Evolutionary conservation across 2,888 invertebrate genomes (phyloP).

Genomic region (Branchellion lobata): DNA sequence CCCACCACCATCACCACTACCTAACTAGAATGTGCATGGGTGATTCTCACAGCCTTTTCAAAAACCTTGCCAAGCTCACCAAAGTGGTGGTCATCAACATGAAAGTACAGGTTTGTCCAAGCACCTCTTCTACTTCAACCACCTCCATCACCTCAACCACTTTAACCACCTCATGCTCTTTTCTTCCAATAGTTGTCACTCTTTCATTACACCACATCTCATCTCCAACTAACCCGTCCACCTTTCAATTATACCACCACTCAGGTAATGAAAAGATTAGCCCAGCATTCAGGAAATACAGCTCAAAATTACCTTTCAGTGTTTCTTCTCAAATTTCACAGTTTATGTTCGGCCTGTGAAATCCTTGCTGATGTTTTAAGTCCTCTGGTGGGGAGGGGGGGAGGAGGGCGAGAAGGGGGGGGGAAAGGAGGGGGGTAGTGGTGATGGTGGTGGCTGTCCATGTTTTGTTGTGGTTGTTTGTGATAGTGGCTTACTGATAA

Average conservation of each 20-base stretch:
- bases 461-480: no score
- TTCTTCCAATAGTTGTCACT: no score
- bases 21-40: not conserved
- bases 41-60: slow-evolving; percentile 4
- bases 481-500: no score
- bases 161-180: no score
- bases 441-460: slow-evolving; percentile 4
- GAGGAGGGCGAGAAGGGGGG: not conserved
- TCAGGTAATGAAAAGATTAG: slow-evolving; percentile 11
- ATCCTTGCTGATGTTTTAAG: slow-evolving; percentile 67
- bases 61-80: slow-evolving; percentile 2
- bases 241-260: no score
- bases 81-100: slow-evolving; percentile 9
- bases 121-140: no score
- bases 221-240: no score
- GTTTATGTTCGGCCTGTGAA: slow-evolving; percentile 68
- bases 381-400: slow-evolving; percentile 63
- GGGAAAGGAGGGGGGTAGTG: not conserved
- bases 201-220: no score
- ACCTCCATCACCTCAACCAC: no score
- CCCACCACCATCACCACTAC: slow-evolving; percentile 4
- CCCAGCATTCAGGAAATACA: slow-evolving; percentile 60
- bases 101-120: slow-evolving; percentile 1
- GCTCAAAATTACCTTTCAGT: slow-evolving; percentile 67
- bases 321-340: slow-evolving; percentile 69